A percentile compares a stretch with the other conserved stretches of the same genome.
phyloP scores from a whole-genome alignment of 2,797 vertebrate species.

The Acridotheres tristis region DNA sequence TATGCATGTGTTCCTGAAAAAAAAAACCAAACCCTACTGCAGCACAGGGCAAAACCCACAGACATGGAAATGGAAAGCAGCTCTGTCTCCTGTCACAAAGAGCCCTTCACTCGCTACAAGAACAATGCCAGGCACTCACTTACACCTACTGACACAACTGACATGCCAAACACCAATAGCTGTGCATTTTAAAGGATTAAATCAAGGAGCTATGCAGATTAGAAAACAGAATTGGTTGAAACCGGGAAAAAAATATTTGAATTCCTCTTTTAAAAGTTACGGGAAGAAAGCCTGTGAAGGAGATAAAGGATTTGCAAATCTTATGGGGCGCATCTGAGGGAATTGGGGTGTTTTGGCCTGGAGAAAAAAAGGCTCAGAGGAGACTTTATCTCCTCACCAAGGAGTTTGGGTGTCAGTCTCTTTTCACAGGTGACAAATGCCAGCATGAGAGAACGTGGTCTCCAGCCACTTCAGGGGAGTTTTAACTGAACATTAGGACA shows the following conservation, averaged over 20 bases:
- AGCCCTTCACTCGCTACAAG: accelerated
- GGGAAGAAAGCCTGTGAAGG: background rate
- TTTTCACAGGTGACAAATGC: background rate
- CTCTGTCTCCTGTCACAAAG: background rate
- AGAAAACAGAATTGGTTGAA: background rate
- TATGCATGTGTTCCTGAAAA: accelerated
- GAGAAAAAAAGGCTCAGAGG: background rate
- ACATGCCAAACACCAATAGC: background rate
- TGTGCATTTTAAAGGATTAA: background rate
- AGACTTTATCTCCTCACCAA: background rate
- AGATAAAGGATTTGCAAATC: background rate
- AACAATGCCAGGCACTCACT: background rate
- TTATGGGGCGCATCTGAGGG: background rate
- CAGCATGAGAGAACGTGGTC: background rate
- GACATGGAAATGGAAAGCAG: background rate
- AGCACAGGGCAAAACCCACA: background rate
- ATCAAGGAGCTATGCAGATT: background rate
- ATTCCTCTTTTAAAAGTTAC: background rate
- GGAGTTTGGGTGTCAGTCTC: background rate
- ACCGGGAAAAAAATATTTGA: background rate
- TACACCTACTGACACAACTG: background rate
- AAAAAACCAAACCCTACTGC: accelerated
- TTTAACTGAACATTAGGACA: background rate
- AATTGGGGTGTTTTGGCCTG: background rate
- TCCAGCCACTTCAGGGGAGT: background rate